A percentile compares a stretch with the other conserved stretches of the same genome.
Conservation (phyloP, 2,888 invertebrate species). For the Rhagonycha fulva region DNA sequence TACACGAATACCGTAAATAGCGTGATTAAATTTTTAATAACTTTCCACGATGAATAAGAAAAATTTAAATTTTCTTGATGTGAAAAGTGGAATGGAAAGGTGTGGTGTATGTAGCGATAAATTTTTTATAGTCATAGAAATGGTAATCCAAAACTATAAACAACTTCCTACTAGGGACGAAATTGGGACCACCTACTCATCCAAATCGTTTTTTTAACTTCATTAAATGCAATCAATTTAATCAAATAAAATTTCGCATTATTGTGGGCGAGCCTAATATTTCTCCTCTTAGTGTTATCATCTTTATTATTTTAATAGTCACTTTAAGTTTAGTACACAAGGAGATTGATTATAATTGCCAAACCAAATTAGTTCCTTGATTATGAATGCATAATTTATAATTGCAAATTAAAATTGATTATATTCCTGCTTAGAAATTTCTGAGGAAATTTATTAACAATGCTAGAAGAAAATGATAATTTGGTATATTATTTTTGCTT, state of each 20-base stretch:
- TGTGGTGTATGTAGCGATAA: background rate
- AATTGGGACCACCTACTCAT: slow-evolving; percentile 5
- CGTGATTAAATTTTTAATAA: slow-evolving; percentile 3
- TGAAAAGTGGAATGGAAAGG: background rate
- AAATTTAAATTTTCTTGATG: background rate
- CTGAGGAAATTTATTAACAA: background rate
- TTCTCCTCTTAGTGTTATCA: background rate
- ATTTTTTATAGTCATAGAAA: background rate
- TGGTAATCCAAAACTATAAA: slow-evolving; percentile 13
- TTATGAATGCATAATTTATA: background rate
- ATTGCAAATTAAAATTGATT: background rate
- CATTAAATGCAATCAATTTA: background rate
- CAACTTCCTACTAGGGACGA: slow-evolving; percentile 9
- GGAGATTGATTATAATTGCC: background rate
- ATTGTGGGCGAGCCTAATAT: background rate
- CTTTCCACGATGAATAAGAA: background rate
- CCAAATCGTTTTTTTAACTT: background rate
- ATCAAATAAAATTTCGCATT: background rate
- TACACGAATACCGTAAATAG: slow-evolving; percentile 6
- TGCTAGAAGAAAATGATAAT: background rate
- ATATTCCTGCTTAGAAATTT: background rate
- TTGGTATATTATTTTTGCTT: background rate
- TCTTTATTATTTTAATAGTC: background rate
- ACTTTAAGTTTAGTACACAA: background rate
- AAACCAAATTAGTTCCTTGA: background rate